Percentiles rank a stretch among this genome's conserved stretches.
Evolutionary conservation across 2,797 vertebrate genomes (phyloP).

Genomic region (Sparus aurata): DNA sequence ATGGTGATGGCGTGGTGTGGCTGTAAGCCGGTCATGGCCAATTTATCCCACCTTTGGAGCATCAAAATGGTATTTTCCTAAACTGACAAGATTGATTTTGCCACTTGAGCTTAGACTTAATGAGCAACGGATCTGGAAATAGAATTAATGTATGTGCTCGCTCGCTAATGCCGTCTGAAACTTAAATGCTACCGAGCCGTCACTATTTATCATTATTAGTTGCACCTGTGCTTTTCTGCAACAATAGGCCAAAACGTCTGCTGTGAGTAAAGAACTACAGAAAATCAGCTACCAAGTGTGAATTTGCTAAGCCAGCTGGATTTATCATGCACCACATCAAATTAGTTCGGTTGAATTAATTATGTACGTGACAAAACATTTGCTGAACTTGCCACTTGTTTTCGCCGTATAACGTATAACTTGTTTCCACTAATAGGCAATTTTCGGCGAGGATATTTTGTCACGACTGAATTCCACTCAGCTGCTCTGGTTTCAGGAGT

Average conservation of each 20-base stretch:
- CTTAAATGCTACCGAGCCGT: conserved; percentile 5
- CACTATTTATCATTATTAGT: conserved; percentile 29
- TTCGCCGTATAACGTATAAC: not conserved
- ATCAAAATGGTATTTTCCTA: conserved; percentile 3
- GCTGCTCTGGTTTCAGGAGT: not conserved
- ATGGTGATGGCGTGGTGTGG: not conserved
- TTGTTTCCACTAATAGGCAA: not conserved
- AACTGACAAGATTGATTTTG: conserved; percentile 6
- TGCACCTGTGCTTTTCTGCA: not conserved
- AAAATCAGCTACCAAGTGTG: not conserved
- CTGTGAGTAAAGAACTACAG: not conserved
- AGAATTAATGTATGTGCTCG: conserved; percentile 10
- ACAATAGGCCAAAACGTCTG: not conserved
- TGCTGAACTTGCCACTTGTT: not conserved
- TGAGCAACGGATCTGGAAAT: not conserved
- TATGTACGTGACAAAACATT: not conserved
- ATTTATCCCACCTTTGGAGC: conserved; percentile 3
- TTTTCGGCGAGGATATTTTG: not conserved
- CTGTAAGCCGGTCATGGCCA: not conserved
- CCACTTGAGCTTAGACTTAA: conserved; percentile 5
- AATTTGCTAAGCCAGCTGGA: not conserved
- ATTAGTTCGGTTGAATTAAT: conserved; percentile 1
- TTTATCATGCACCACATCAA: not conserved
- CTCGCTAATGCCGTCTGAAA: conserved; percentile 4
- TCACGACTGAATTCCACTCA: not conserved